Base-by-base conservation (phyloP, 2,797 vertebrate species). In the Eutrigla gurnardus region DNA sequence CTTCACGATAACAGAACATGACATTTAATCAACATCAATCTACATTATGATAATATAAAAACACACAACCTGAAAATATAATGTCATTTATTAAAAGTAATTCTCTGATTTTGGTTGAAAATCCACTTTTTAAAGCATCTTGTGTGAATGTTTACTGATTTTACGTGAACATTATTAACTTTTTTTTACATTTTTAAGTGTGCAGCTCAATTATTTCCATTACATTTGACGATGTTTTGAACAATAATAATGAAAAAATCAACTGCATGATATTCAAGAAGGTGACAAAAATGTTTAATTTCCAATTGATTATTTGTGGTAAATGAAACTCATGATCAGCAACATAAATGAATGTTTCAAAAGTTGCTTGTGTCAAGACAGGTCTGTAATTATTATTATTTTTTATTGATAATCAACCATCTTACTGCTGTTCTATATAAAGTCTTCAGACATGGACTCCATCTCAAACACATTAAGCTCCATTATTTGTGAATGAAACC, bases 401-500 rank as follows among this genome's bases (percentile, higher is more conserved):
- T 65, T 37, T 14, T 33, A 62, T 50, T 35, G 7, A 58, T 64
- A 46, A 40, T 42, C 0, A 54, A 25, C 18, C 7, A 13, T 49
- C 17, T 13, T 6, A 50, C 6, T 45, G 45, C 15, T 53, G 14
- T 15, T 50, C 7, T 6, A 13, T 12, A 13, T 18, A 9, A 59
- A 10, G 25, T 52, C 32, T 65, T 17, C 53, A 35, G 13, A 7
- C 12, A 39, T 40, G 6, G 4, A 15, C 52, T 14, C 32, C 36
- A 32, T 62, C 49, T 67, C n/a, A n/a, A n/a, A n/a, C n/a, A n/a
- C n/a, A 25, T 25, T 25, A 12, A 60, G 18, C 47, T 53, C 35
- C 32, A 25, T 32, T 49, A 46, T 59, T 64, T 73, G 57, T 68
- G 75, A 78, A 77, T 76, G 63, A 78, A 85, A 65, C 5, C 49